Evolutionary conservation across 2,888 invertebrate species (phyloP).

Genomic region (Gymnocheta viridis): DNA sequence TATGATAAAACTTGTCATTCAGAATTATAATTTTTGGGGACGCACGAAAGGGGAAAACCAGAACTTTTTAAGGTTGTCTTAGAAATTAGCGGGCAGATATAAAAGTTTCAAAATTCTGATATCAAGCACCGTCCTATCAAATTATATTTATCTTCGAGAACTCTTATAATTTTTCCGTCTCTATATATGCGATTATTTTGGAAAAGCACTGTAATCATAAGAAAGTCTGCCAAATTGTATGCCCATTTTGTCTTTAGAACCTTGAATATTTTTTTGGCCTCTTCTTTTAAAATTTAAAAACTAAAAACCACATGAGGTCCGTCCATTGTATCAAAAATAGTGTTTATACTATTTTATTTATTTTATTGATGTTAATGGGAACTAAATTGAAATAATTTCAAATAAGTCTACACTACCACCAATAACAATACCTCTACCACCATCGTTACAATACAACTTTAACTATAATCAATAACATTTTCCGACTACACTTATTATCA

Average conservation of each 20-base stretch:
- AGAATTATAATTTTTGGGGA: no score
- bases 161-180: no score
- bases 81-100: no score
- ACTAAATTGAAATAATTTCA: conserved; percentile 78
- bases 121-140: no score
- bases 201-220: no score
- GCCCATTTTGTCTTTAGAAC: not conserved
- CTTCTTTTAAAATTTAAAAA: not conserved
- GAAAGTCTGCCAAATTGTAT: no score
- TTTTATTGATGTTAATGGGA: conserved; percentile 77
- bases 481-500: conserved; percentile 35
- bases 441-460: conserved; percentile 14
- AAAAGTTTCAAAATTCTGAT: no score
- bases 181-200: no score
- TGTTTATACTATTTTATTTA: conserved; percentile 60
- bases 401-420: conserved; percentile 57
- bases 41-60: no score
- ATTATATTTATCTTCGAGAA: no score
- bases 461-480: conserved; percentile 32
- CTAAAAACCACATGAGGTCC: conserved; percentile 71
- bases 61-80: no score
- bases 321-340: conserved; percentile 69
- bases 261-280: not conserved
- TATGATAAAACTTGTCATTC: no score
- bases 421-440: conserved; percentile 54